Evolutionary conservation across 2,888 invertebrate species (phyloP).

Genomic region (Leucania comma): DNA sequence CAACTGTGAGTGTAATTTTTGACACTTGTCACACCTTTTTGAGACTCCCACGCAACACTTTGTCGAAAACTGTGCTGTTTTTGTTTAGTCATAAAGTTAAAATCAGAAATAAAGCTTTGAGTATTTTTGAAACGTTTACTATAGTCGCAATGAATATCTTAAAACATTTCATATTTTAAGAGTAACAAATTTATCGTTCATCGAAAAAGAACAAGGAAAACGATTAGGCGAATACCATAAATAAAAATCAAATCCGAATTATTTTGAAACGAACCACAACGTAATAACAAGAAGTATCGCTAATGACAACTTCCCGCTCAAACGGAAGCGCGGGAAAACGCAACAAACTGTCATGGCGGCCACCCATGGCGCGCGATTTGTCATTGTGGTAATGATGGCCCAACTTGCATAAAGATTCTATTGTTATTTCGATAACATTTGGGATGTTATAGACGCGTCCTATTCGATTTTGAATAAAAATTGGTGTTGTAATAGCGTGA

Average conservation of each 20-base stretch:
- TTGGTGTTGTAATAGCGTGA: constrained; percentile 23
- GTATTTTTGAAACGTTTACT: too few species aligned
- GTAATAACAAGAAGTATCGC: constrained; percentile 52
- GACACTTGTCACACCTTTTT: constrained; percentile 71
- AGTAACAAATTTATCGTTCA: background rate
- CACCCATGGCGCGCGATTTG: constrained; percentile 84
- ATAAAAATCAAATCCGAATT: constrained; percentile 39
- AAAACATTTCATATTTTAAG: background rate
- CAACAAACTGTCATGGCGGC: constrained; percentile 80
- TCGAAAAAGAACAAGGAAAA: background rate
- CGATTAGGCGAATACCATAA: constrained; percentile 5
- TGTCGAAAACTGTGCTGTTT: constrained; percentile 4
- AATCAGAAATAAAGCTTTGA: background rate
- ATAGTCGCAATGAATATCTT: background rate
- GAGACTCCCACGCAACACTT: constrained; percentile 79
- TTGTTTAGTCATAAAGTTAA: too few species aligned
- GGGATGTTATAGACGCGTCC: constrained; percentile 7
- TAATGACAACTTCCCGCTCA: constrained; percentile 76
- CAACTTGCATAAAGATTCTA: constrained; percentile 54
- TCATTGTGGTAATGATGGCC: constrained; percentile 77
- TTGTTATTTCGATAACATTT: constrained; percentile 51
- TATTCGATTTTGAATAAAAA: constrained; percentile 14
- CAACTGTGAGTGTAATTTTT: constrained; percentile 70
- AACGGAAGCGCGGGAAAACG: constrained; percentile 74
- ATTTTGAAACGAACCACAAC: constrained; percentile 34